A percentile compares a stretch with the other conserved stretches of the same genome.
Evolutionary conservation across 2,888 invertebrate genomes (phyloP).

Genomic region (Cerceris ruficornis): DNA sequence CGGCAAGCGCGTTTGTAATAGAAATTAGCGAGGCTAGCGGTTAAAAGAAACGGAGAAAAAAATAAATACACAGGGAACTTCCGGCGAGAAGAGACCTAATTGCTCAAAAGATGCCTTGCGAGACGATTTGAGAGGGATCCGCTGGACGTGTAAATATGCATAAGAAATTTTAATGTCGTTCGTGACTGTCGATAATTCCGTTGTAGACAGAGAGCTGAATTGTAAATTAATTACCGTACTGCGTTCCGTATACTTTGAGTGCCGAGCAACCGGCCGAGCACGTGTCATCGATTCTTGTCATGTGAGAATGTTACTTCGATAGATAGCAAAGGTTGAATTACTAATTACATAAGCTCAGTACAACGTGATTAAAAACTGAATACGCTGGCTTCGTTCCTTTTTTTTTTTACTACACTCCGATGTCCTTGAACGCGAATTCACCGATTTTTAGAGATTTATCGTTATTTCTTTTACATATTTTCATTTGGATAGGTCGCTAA

Average conservation of each 20-base stretch:
- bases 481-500: too few species aligned
- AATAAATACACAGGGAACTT: too few species aligned
- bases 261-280: conserved; percentile 29
- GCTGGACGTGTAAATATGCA: conserved; percentile 70
- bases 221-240: conserved; percentile 59
- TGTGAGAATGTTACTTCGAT: conserved; percentile 63
- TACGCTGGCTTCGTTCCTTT: conserved; percentile 53
- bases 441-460: too few species aligned
- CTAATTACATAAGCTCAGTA: conserved; percentile 55
- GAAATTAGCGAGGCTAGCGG: too few species aligned
- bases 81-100: conserved; percentile 65
- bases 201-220: conserved; percentile 50
- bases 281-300: conserved; percentile 49
- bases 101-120: conserved; percentile 79
- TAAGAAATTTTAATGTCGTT: conserved; percentile 68
- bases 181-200: conserved; percentile 58
- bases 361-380: conserved; percentile 56
- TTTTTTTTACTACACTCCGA: conserved; percentile 33
- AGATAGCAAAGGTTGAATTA: conserved; percentile 50
- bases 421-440: conserved; percentile 24
- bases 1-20: too few species aligned
- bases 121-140: conserved; percentile 66
- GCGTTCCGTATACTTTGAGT: conserved; percentile 31
- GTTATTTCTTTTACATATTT: too few species aligned
- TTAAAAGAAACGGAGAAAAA: too few species aligned